Evolutionary conservation across 2,797 vertebrate species (phyloP), one percentile per base, ranked within the genome.

Genomic region (Pseudotriccus pelzelni): DNA sequence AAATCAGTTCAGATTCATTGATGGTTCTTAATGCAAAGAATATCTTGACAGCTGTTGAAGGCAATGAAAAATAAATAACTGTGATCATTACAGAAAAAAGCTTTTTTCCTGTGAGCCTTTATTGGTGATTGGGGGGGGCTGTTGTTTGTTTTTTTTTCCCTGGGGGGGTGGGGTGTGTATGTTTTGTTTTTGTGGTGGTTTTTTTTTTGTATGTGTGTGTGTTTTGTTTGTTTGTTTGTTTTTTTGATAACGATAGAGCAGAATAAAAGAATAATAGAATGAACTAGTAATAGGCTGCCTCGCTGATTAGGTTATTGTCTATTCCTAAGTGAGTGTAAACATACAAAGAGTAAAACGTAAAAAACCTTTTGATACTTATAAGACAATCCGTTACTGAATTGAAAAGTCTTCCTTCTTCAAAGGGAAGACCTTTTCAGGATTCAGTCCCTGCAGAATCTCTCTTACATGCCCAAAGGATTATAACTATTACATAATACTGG

Each of bases 351-450:
- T 74, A 90, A 86, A 78, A 77, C 5, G 36, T 7, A 90, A 89
- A 78, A 9, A 90, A 78, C 28, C 36, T 82, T 83, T 56, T 53
- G 62, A 28, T 58, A 92, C 34, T 63, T 82, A 6, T 1, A 74
- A 77, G 44, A 91, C 53, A 60, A 91, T 53, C 44, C 46, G 55
- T 67, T 82, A 82, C 44, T 74, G 53, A 92, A 60, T 52, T 50
- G 82, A 83, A 95, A 84, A 90, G 70, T 52, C 28, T 49, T 74
- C 64, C n/a, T n/a, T 63, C 47, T 84, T 93, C 56, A 84, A 68
- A 87, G 55, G 9, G 58, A 76, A 87, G 59, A 84, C 41, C 46
- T 69, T 74, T 85, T 80, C 73, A 91, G 69, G 58, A 91, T 55
- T 87, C 56, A 94, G 19, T 12, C 59, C 63, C 49, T 37, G 80